phyloP scores from a whole-genome alignment of 1,140 invertebrate species.

The Lysiphlebus fabarum region DNA sequence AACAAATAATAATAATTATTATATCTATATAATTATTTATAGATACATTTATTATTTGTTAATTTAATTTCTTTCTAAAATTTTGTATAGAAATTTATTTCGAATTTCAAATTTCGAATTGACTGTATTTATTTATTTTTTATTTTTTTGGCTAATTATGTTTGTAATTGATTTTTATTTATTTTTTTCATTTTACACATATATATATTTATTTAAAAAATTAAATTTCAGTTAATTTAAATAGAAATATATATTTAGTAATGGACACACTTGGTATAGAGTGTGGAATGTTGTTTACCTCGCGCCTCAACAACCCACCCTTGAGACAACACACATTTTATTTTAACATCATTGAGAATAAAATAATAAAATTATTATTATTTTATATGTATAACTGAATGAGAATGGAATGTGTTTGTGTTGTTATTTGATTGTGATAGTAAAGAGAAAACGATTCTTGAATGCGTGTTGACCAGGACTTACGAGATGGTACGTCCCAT shows the following conservation, averaged over 20 bases:
- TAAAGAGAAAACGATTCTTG: constrained; percentile 8
- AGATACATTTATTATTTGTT: too few relatives aligned
- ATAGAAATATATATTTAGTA: too few relatives aligned
- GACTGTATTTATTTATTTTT: too few relatives aligned
- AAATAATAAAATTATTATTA: not conserved
- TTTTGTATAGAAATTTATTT: too few relatives aligned
- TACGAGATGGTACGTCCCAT: constrained; percentile 35
- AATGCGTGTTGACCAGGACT: constrained; percentile 7
- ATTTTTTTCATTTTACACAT: too few relatives aligned
- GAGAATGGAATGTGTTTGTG: not conserved
- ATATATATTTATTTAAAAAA: too few relatives aligned
- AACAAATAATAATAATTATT: too few relatives aligned
- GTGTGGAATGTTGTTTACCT: constrained; percentile 50
- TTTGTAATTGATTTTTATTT: not conserved
- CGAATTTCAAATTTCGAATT: too few relatives aligned
- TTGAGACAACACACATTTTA: not conserved
- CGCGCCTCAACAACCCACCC: constrained; percentile 34
- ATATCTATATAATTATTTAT: too few relatives aligned
- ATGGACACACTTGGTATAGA: not conserved
- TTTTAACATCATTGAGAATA: not conserved
- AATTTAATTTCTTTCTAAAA: too few relatives aligned
- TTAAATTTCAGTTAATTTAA: too few relatives aligned
- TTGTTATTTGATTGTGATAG: constrained; percentile 5
- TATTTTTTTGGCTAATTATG: constrained; percentile 4
- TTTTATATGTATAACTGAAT: not conserved